Base-by-base conservation (phyloP, 2,888 invertebrate species). In the Spodoptera picta region DNA sequence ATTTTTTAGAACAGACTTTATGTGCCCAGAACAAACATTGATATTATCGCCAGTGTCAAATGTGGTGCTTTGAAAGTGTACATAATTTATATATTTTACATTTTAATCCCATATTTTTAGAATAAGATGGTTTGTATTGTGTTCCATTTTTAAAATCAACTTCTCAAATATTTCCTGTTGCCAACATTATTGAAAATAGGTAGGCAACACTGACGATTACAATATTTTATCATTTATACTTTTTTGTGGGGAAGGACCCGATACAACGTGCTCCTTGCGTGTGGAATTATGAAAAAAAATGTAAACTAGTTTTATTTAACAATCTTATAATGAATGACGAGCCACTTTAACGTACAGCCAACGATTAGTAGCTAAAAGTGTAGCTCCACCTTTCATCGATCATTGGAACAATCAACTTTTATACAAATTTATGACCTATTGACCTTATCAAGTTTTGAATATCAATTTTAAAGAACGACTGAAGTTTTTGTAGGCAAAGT, bases 11-110 rank as follows among this genome's bases (percentile, higher is more conserved):
- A 56, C 60, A 63, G 42, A 69, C 64, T 81, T 65, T 70, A 71
- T 79, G 75, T 83, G 75, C 86, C 86, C 88, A 86, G 87, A 88
- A 86, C 83, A 84, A 85, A 81, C 75, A 82, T 83, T 88, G 86
- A 89, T 89, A 87, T 88, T 87, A 86, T 83, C 81, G 83, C 87
- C 81, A 83, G 92, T 91, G 88, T 92, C 92, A 92, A 92, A 90
- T 87, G 85, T 85, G 93, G 93, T 93, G 92, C 92, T 93, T 90
- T 76, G 78, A 86, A 87, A 83, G 80, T 91, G 90, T 92, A 91
- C 82, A 92, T 88, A 90, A 87, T 86, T 86, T 83, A 79, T 82
- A 85, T 86, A 82, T 82, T 83, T 86, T 87, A 88, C 86, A 86
- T 84, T 87, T 84, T 85, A 85, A 85, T 84, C 87, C 85, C 78